These are phyloP conservation scores for Cheilosia grossa DNA, from an alignment of 2,888 invertebrate species.

Conservation along the genomic window DNA sequence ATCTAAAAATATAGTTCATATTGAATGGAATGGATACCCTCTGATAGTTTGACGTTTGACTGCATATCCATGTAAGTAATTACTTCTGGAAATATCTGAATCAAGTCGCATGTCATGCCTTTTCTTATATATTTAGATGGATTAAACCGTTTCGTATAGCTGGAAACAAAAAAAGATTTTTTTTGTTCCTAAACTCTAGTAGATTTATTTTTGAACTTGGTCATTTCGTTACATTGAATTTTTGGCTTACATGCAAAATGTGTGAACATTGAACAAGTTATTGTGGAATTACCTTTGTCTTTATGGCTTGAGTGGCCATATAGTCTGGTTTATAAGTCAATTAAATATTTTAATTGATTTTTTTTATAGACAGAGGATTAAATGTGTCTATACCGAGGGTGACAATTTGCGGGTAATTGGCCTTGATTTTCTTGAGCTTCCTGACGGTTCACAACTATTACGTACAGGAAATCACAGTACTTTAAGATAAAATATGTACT, in stretches of 20 bases:
- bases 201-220: conserved; percentile 46
- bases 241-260: conserved; percentile 46
- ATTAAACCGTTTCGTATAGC: conserved; percentile 2
- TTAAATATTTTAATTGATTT: no score
- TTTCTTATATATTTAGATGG: neutral
- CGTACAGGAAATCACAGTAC: no score
- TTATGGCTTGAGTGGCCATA: neutral
- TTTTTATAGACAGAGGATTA: no score
- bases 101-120: conserved; percentile 7
- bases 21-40: conserved; percentile 5
- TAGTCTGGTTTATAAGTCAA: no score
- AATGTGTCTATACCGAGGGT: no score
- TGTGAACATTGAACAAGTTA: neutral
- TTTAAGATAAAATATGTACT: no score
- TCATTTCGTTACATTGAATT: conserved; percentile 42
- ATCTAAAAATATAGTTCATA: conserved; percentile 38
- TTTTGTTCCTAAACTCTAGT: conserved; percentile 25
- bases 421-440: no score
- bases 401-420: no score
- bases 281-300: conserved; percentile 1
- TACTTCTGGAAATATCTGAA: conserved; percentile 21
- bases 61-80: conserved; percentile 1
- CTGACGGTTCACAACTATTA: no score
- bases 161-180: conserved; percentile 34
- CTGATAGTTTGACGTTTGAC: neutral